These are phyloP conservation scores for Agonopterix arenella DNA, from an alignment of 2,888 invertebrate genomes.

Conservation along the genomic window DNA sequence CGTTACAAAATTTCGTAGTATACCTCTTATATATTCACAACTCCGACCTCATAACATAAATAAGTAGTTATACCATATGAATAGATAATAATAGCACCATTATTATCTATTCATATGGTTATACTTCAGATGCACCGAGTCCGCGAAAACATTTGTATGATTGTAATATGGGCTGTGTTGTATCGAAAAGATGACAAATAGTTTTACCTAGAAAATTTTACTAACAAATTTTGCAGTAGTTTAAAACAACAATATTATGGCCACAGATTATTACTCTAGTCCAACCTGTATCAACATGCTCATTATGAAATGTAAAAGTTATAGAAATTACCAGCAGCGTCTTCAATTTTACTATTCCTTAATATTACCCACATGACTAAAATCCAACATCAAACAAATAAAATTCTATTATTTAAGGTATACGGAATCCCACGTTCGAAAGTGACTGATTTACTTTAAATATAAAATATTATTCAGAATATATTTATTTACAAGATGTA, in stretches of 20 bases:
- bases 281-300: neutral
- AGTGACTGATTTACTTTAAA: constrained; percentile 17
- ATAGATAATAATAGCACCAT: too few species aligned
- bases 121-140: too few species aligned
- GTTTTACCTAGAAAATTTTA: too few species aligned
- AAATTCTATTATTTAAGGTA: constrained; percentile 16
- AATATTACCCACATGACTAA: constrained; percentile 25
- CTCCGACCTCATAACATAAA: constrained; percentile 15
- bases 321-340: too few species aligned
- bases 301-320: too few species aligned
- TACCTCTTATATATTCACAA: constrained; percentile 22
- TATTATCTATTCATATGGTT: too few species aligned
- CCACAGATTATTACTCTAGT: too few species aligned
- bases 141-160: too few species aligned
- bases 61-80: neutral
- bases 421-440: constrained; percentile 18
- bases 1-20: neutral
- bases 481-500: constrained; percentile 64
- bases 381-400: constrained; percentile 24
- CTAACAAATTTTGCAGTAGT: too few species aligned
- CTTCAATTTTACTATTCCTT: constrained; percentile 2
- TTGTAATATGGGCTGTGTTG: too few species aligned
- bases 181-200: too few species aligned
- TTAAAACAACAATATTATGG: too few species aligned
- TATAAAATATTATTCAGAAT: constrained; percentile 36